Base-by-base conservation (phyloP, 2,888 invertebrate genomes). In the Hanleya hanleyi region DNA sequence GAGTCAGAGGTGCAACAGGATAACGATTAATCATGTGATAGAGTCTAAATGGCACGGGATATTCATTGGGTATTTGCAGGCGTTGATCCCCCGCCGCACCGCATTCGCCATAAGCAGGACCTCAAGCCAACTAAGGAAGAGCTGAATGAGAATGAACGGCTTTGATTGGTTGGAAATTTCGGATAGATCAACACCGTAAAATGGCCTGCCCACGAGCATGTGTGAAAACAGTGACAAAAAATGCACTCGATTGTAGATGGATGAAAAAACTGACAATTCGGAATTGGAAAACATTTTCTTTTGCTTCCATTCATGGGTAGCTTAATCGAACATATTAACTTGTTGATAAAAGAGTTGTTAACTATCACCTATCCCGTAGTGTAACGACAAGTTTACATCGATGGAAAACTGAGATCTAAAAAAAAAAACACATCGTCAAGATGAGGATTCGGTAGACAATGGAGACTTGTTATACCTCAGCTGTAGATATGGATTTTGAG, bases 61-160 rank as follows among this genome's bases (percentile, higher is more conserved):
- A 47, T 47, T 47, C n/a, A 18, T 47, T 47, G 47, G 47, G 18
- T 22, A 47, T 47, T 47, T 57, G 32, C 57, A 57, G 57, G 57
- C 57, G 22, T 57, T 57, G 57, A 57, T 57, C 32, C 57, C 57
- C 15, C 32, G 57, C 18, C 57, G 57, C 57, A 57, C 57, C 57
- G 57, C 22, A 57, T 57, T 57, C 57, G 29, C 57, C 57, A 22
- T 57, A 57, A 57, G 26, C 57, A 22, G 57, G 57, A 57, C 29
- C 57, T 57, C 57, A 18, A 57, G 57, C 32, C 57, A 57, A 57
- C 57, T 57, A 12, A 22, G 57, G 57, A 57, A 32, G 57, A 57
- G 57, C 57, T 57, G 57, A 57, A 57, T 26, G 57, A 57, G 29
- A 12, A 29, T 29, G 29, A 18, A 57, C 12, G 12, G 57, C 41